Evolutionary conservation across 2,888 invertebrate species (phyloP).

Genomic region (Scrobipalpa costella): DNA sequence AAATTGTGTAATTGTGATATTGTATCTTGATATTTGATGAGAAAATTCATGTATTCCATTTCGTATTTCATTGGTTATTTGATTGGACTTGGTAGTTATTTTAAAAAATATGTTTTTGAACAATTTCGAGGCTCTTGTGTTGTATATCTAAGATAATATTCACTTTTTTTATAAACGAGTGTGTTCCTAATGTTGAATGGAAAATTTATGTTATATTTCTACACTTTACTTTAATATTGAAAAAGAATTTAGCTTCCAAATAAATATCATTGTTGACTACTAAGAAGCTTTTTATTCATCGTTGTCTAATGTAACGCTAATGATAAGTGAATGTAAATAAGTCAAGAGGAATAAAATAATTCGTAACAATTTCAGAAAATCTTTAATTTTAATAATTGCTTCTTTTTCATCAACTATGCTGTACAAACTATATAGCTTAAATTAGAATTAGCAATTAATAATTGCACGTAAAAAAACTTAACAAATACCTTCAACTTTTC

Average conservation of each 20-base stretch:
- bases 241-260: conserved; percentile 69
- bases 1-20: conserved; percentile 26
- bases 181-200: conserved; percentile 59
- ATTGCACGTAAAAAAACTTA: conserved; percentile 82
- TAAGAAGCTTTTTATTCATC: conserved; percentile 39
- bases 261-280: conserved; percentile 78
- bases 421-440: conserved; percentile 81
- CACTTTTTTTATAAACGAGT: conserved; percentile 45
- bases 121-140: conserved; percentile 33
- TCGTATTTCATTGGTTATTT: conserved; percentile 23
- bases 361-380: conserved; percentile 73
- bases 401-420: conserved; percentile 77
- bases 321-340: conserved; percentile 22
- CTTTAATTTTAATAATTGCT: conserved; percentile 81
- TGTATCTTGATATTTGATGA: conserved; percentile 20
- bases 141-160: conserved; percentile 22
- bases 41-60: conserved; percentile 19
- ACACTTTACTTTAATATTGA: conserved; percentile 56
- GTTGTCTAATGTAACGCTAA: conserved; percentile 12
- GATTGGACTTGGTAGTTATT: neutral
- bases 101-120: conserved; percentile 24
- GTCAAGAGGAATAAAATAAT: conserved; percentile 38
- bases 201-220: conserved; percentile 64
- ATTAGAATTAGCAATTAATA: conserved; percentile 81
- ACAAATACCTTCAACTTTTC: conserved; percentile 80